Evolutionary conservation across 2,113 vertebrate genomes (phyloP), one percentile per base, ranked within the genome.

Genomic region (Lophius piscatorius): DNA sequence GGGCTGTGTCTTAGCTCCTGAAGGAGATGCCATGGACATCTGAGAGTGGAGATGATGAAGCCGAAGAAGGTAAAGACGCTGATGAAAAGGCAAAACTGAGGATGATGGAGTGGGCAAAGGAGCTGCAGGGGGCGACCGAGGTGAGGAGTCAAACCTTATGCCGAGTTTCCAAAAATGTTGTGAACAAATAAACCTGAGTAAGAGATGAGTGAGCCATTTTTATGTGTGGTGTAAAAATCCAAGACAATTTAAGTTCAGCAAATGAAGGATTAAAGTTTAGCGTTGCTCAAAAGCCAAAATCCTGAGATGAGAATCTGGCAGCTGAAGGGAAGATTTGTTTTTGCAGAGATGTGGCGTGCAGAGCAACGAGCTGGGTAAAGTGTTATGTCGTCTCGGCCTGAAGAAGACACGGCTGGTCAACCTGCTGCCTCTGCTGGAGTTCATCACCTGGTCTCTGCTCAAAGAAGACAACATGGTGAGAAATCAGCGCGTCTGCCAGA

Each of bases 361-460:
- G 23, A 80, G 85, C 2, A 76, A 89, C 0, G 86, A 92, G 48
- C 70, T 92, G 22, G 75, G 76, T 0, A 84, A 81, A 67, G 68
- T 83, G 13, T 35, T 92, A 41, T 73, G 80, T 6, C 67, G 86
- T 17, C 66, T 91, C 6, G 84, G 87, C 7, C 76, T 89, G 61
- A 89, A 70, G 71, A 92, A 90, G 71, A 91, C 87, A 33, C 85
- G 63, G 0, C 80, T 92, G 46, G 33, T 26, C 3, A 78, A 70
- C 47, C 65, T 92, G 49, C 63, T 91, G 70, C 90, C 90, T 3
- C 81, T 92, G 62, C 58, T 92, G 41, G 91, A 92, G 88, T 91
- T 92, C 72, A 92, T 92, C 67, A 92, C 91, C 61, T 92, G 90
- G 91, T 91, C 90, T 2, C 81, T 92, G 66, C 84, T 92, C 44